These are phyloP conservation scores for Siniperca undulata DNA, from an alignment of 2,797 vertebrate genomes.

Conservation along the genomic window DNA sequence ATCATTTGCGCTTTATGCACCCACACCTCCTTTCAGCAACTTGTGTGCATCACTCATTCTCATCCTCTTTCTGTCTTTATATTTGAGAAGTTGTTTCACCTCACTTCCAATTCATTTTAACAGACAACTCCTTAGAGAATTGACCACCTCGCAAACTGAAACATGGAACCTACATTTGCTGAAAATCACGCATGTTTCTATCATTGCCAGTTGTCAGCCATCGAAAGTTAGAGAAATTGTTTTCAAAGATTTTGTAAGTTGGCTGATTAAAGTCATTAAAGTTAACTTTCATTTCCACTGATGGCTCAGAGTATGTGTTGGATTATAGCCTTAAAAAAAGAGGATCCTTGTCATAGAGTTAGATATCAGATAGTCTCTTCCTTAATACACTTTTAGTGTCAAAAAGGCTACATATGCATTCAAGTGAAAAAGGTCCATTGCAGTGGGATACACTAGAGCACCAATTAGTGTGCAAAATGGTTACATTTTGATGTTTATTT, in stretches of 20 bases:
- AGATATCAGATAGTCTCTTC: not conserved
- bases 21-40: slow-evolving; percentile 21
- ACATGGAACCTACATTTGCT: slow-evolving; percentile 13
- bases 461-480: slow-evolving; percentile 50
- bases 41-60: slow-evolving; percentile 11
- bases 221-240: not conserved
- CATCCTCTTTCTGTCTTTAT: not conserved
- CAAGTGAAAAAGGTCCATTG: slow-evolving; percentile 28
- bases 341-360: not conserved
- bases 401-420: slow-evolving; percentile 35
- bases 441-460: slow-evolving; percentile 18
- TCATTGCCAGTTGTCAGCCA: not conserved
- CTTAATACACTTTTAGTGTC: slow-evolving; percentile 2
- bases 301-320: not conserved
- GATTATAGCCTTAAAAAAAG: slow-evolving; percentile 2
- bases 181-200: not conserved
- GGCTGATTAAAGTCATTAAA: slow-evolving; percentile 10
- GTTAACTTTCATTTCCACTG: slow-evolving; percentile 18
- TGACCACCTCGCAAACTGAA: slow-evolving; percentile 7
- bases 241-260: slow-evolving; percentile 1
- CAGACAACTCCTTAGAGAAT: not conserved
- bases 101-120: not conserved
- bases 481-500: slow-evolving; percentile 42
- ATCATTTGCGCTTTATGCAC: slow-evolving; percentile 7
- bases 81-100: not conserved